phyloP scores from a whole-genome alignment of 2,888 invertebrate genomes.

The Andrena flavipes region DNA sequence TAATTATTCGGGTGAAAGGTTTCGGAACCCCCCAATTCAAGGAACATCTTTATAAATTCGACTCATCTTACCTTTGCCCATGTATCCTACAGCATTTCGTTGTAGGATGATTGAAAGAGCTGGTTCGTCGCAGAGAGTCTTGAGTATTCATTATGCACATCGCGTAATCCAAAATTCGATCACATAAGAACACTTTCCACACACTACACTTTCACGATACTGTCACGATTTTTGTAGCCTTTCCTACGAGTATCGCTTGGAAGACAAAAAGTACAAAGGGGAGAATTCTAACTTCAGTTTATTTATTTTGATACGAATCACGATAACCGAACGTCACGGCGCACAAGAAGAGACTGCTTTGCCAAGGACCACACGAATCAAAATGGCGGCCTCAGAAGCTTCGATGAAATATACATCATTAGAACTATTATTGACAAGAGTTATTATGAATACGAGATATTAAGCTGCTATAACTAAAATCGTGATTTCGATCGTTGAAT shows the following conservation, averaged over 20 bases:
- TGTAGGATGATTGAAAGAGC: not conserved
- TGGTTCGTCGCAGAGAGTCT: not conserved
- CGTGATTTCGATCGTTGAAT: not conserved
- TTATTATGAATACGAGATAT: not conserved
- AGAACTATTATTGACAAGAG: not conserved
- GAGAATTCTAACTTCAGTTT: not conserved
- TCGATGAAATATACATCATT: not conserved
- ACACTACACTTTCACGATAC: not conserved
- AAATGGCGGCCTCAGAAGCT: not conserved
- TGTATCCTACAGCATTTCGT: not conserved
- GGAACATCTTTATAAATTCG: not conserved
- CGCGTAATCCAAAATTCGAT: not conserved
- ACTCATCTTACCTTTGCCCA: not conserved
- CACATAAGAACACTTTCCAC: conserved; percentile 9
- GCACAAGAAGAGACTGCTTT: not conserved
- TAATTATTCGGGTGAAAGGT: not conserved
- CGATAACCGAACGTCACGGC: too few relatives aligned
- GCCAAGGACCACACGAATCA: not conserved
- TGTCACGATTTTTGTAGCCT: conserved; percentile 5
- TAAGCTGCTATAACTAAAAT: not conserved
- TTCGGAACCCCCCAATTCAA: not conserved
- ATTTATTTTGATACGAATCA: not conserved
- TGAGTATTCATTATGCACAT: not conserved
- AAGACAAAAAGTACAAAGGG: not conserved
- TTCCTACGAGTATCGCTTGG: not conserved